These are phyloP conservation scores for Musca vetustissima DNA, from an alignment of 1,140 invertebrate genomes.

Conservation along the genomic window DNA sequence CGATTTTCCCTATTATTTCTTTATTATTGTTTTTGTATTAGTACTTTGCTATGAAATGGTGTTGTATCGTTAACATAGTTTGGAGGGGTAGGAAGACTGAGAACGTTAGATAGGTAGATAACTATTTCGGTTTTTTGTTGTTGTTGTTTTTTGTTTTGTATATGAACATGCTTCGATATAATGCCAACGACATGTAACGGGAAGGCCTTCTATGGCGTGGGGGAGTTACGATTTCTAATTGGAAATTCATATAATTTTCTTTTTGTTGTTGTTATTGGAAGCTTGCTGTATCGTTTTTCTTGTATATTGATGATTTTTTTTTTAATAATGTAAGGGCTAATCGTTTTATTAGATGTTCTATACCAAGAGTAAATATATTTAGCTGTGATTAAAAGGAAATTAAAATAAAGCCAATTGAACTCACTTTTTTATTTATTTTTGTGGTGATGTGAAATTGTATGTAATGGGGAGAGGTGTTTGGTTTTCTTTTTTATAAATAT, in stretches of 20 bases:
- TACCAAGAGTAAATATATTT: no score
- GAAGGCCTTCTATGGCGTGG: no score
- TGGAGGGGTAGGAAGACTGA: no score
- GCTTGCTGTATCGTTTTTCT: background rate
- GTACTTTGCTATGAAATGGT: background rate
- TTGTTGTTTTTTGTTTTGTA: no score
- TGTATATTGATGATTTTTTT: background rate
- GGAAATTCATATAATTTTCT: no score
- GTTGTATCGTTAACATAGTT: background rate
- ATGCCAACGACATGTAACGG: no score
- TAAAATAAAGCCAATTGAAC: conserved; percentile 49
- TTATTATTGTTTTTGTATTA: conserved; percentile 19
- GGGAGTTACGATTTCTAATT: no score
- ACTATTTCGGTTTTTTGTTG: no score
- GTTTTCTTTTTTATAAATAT: background rate
- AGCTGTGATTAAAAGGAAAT: background rate
- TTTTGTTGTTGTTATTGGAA: background rate
- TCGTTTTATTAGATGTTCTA: no score
- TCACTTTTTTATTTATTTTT: conserved; percentile 42
- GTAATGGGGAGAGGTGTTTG: background rate
- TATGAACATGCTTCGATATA: no score
- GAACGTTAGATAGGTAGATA: no score
- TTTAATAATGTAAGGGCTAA: background rate
- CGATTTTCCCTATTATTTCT: background rate
- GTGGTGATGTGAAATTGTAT: background rate